Base-by-base conservation (phyloP, 2,113 vertebrate species). In the Cathartes aura region DNA sequence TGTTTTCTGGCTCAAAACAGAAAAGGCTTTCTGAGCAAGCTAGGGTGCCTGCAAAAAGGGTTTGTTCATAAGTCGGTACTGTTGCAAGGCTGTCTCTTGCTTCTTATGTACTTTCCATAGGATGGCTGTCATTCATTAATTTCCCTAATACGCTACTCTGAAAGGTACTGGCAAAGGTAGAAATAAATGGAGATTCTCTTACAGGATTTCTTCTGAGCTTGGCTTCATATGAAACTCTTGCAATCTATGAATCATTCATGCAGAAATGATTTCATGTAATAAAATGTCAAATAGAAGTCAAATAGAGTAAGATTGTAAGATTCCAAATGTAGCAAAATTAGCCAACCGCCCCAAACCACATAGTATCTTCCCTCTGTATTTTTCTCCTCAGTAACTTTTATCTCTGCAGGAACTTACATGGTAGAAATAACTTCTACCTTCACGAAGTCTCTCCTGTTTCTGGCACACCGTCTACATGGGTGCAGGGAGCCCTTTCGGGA, bases 1-100 rank as follows among this genome's bases (percentile, higher is more conserved):
- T 90, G 45, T 47, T 90, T 91, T 75, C 87, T 91, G 84, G 38
- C 48, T 91, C 62, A 73, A 80, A 96, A 59, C 74, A 87, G 67
- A 72, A 78, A 82, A 68, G 38, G 45, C 48, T 87, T 93, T 82
- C 78, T 70, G 73, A 91, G 78, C 43, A 87, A 91, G 27, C 30
- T 64, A 66, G 16, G 52, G 47, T 0, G 5, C 38, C 66, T 68
- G 62, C 36, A 71, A 23, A 71, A 86, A 74, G 8, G 15, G 8
- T 52, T 76, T 62, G 9, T 36, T 60, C 4, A 1, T 36, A 73
- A 90, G 56, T 53, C 42, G 45, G 6, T 34, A 58, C 60, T 50
- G 8, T 47, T n/a, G 71, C n/a, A 91, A 82, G 24, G 27, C 42
- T 86, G 11, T 30, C 29, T 91, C 66, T 85, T 79, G 30, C 47